Conservation (phyloP, 1,140 invertebrate species). For the Drosophila lini region DNA sequence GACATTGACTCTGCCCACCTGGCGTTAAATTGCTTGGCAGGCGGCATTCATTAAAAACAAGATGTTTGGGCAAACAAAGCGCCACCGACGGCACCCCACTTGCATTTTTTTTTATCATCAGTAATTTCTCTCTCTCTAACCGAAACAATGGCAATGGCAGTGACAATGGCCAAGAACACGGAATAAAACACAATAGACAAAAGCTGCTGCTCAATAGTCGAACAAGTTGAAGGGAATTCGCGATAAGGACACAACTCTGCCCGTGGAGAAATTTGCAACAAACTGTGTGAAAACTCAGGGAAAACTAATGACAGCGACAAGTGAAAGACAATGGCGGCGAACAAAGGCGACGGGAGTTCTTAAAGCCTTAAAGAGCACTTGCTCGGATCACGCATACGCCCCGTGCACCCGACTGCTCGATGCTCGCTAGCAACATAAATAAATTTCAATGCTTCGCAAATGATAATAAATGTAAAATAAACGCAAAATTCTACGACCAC, state of each 20-base stretch:
- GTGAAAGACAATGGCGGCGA: constrained; percentile 49
- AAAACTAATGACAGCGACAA: constrained; percentile 70
- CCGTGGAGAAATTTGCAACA: constrained; percentile 39
- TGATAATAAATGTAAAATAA: constrained; percentile 82
- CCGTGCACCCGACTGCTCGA: constrained; percentile 25
- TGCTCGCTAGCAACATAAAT: constrained; percentile 59
- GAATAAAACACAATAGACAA: constrained; percentile 49
- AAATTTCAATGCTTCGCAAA: constrained; percentile 79
- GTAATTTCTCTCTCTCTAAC: constrained; percentile 38
- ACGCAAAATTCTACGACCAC: constrained; percentile 65
- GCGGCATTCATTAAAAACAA: constrained; percentile 73
- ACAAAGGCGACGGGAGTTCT: constrained; percentile 39
- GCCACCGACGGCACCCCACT: constrained; percentile 32
- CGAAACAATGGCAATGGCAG: constrained; percentile 33
- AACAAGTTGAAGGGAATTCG: constrained; percentile 61
- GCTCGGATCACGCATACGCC: constrained; percentile 56
- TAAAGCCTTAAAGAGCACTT: constrained; percentile 56
- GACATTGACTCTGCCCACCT: constrained; percentile 81
- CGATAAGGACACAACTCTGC: constrained; percentile 57
- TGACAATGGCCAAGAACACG: constrained; percentile 40
- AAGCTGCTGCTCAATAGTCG: constrained; percentile 65
- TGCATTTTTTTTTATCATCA: constrained; percentile 73
- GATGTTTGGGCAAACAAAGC: constrained; percentile 43
- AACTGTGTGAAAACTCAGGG: constrained; percentile 27
- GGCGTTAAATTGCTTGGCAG: constrained; percentile 71